Base-by-base conservation (phyloP, 2,113 vertebrate genomes). In the Gymnorhina tibicen region DNA sequence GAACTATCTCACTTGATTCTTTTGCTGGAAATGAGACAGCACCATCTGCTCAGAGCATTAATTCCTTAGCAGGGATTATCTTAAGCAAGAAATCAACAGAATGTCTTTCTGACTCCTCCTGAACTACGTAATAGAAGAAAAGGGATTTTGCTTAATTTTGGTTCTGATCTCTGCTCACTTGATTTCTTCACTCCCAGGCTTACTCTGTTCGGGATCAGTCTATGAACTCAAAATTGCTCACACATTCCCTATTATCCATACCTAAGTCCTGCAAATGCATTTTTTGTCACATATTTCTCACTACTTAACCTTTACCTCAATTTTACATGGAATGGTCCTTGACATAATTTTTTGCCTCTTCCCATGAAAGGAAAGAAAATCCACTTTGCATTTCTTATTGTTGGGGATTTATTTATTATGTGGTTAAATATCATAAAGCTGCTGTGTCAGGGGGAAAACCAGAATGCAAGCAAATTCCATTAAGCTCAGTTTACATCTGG, bases 31-130 rank as follows among this genome's bases (percentile, higher is more conserved):
- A 98, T 97, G 97, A 98, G 97, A 98, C 95, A 97, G 97, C 94
- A 97, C 98, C 98, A 98, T 98, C 98, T 98, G 98, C 96, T 98
- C 95, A 82, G 53, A 88, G 77, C 95, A 98, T 98, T 98, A 98
- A 98, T 98, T 98, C 97, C 97, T 98, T 98, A 98, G 97, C 89
- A 97, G 96, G 97, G 97, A 98, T 98, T 97, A 98, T 97, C 97
- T 97, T 96, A 96, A 97, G 93, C 96, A 98, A 98, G 97, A 98
- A 98, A 98, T 97, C 97, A 97, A 97, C 97, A 97, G 95, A 97
- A 97, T 96, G 95, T 96, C 97, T 97, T 97, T 96, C 95, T 89
- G 95, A 96, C 95, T 98, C 97, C 96, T 97, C 97, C 90, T 94
- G 85, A 95, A 88, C 85, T 91, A 97, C 89, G 96, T 96, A 98